Percentiles rank a stretch among this genome's conserved stretches.
Evolutionary conservation across 2,113 vertebrate genomes (phyloP).

Genomic region (Glareola pratincola): DNA sequence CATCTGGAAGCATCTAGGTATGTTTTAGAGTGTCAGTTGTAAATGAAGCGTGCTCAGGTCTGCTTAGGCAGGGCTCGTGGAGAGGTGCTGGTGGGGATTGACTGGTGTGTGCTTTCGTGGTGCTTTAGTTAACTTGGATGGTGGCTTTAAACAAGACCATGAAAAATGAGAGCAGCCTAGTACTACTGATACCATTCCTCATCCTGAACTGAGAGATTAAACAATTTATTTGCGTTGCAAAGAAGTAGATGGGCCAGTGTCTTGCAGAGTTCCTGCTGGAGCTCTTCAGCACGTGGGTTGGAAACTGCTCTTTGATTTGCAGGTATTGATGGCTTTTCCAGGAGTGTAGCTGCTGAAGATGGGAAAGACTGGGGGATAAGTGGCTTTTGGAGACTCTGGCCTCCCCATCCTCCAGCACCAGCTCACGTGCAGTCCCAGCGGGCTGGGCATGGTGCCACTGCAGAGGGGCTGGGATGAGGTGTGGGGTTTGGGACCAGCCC

Average conservation of each 20-base stretch:
- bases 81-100: background rate
- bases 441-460: accelerated
- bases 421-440: accelerated
- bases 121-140: background rate
- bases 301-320: background rate
- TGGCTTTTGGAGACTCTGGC: background rate
- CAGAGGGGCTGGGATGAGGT: background rate
- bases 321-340: background rate
- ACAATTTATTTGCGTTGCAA: background rate
- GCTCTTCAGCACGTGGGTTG: background rate
- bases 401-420: background rate
- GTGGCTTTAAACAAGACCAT: background rate
- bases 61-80: background rate
- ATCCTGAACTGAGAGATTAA: background rate
- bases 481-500: background rate
- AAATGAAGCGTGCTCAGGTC: accelerated
- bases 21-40: background rate
- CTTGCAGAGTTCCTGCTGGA: background rate
- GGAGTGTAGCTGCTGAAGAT: background rate
- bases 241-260: too few species aligned
- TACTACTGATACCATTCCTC: background rate
- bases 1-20: accelerated
- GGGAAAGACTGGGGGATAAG: background rate
- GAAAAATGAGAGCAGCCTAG: background rate
- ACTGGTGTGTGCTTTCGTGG: background rate